Percentiles rank a stretch among this genome's conserved stretches.
Conservation (phyloP, 1,140 invertebrate species). For the Galendromus occidentalis region DNA sequence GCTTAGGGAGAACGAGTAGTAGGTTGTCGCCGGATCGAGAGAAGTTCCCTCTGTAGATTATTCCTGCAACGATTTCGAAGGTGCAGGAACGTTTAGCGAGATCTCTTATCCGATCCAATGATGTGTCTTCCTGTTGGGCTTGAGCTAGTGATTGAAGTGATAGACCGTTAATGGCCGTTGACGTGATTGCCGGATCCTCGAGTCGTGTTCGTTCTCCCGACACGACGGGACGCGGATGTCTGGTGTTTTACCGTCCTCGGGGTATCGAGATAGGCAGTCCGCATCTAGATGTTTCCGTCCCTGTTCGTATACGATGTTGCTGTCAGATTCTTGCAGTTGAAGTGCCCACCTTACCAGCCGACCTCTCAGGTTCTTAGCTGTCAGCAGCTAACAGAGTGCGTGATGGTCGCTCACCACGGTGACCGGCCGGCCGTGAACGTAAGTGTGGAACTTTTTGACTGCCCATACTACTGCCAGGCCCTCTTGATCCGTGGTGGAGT, state of each 20-base stretch:
- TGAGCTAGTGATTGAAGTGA: neutral
- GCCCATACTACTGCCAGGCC: constrained; percentile 27
- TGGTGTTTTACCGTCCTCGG: neutral
- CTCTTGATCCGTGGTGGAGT: constrained; percentile 25
- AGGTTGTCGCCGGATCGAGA: too few relatives aligned
- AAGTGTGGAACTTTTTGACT: constrained; percentile 29
- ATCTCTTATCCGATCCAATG: neutral
- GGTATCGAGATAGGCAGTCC: constrained; percentile 8
- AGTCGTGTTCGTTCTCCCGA: too few relatives aligned
- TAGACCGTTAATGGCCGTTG: neutral
- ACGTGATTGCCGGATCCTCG: neutral
- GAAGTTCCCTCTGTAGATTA: neutral
- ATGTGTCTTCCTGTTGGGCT: neutral
- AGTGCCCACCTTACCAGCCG: constrained; percentile 19
- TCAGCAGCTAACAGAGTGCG: neutral
- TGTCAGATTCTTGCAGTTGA: constrained; percentile 18
- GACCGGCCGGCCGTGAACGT: constrained; percentile 15
- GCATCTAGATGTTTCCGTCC: constrained; percentile 14
- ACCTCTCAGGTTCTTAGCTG: neutral
- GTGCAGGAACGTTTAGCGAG: neutral
- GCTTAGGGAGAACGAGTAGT: constrained; percentile 13
- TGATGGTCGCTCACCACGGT: constrained; percentile 3
- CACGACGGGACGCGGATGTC: too few relatives aligned
- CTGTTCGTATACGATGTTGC: constrained; percentile 15
- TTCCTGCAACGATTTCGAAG: neutral